phyloP scores from a whole-genome alignment of 2,888 invertebrate species.

The Syrphus vitripennis region DNA sequence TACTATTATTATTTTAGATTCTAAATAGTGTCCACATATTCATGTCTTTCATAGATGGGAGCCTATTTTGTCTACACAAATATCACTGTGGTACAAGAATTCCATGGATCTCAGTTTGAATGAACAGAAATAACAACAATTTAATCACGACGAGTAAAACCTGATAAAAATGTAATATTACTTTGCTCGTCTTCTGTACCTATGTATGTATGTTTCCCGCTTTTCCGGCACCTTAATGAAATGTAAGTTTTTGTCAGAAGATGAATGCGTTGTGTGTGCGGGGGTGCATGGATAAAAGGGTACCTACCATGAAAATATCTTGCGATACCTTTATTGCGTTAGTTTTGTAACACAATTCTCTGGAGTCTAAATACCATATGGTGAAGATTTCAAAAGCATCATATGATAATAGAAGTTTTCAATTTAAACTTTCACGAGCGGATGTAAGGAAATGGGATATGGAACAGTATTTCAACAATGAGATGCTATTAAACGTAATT shows the following conservation, averaged over 20 bases:
- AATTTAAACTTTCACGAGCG: conserved; percentile 41
- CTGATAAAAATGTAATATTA: conserved; percentile 26
- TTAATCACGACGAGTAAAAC: background rate
- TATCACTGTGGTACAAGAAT: too few species aligned
- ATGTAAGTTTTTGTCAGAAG: background rate
- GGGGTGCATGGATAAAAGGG: background rate
- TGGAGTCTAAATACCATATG: too few species aligned
- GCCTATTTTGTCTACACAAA: too few species aligned
- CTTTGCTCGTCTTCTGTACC: background rate
- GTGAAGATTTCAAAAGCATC: conserved; percentile 1
- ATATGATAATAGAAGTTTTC: conserved; percentile 54
- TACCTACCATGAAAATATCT: background rate
- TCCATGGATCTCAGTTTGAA: too few species aligned
- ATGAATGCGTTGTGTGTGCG: background rate
- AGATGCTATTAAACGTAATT: conserved; percentile 51
- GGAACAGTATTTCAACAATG: conserved; percentile 21
- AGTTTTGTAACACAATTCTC: conserved; percentile 50
- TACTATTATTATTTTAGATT: too few species aligned
- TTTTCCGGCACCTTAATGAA: background rate
- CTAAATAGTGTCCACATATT: too few species aligned
- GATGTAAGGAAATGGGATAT: background rate
- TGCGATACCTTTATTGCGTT: conserved; percentile 28
- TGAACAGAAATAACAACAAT: too few species aligned
- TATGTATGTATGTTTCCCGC: background rate
- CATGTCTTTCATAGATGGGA: too few species aligned